Evolutionary conservation across 2,797 vertebrate genomes (phyloP).

Genomic region (Nyctalus aviator): DNA sequence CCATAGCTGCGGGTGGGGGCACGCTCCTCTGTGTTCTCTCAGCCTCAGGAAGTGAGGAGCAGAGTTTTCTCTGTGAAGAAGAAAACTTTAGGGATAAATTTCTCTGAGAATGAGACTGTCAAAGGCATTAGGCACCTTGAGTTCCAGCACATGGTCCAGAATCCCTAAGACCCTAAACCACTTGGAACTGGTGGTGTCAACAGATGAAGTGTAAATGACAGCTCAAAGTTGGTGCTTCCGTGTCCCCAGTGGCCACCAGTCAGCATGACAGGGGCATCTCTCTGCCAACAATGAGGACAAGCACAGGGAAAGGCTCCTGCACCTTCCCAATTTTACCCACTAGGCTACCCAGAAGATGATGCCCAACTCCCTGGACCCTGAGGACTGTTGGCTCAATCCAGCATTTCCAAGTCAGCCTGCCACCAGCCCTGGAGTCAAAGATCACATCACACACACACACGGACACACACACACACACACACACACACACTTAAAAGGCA

Average conservation of each 20-base stretch:
- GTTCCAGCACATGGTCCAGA: neutral
- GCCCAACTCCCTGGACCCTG: neutral
- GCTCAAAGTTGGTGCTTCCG: neutral
- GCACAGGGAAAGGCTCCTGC: neutral
- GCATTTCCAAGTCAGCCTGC: neutral
- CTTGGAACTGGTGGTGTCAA: neutral
- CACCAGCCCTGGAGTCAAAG: neutral
- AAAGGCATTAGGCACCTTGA: neutral
- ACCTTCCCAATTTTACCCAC: neutral
- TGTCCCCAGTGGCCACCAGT: neutral
- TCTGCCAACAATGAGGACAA: neutral
- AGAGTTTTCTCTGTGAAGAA: neutral
- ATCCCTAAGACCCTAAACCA: neutral
- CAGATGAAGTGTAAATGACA: neutral
- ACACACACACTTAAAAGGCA: neutral
- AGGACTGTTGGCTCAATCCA: neutral
- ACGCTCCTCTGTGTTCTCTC: neutral
- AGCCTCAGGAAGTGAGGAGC: neutral
- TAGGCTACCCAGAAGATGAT: neutral
- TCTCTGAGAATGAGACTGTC: neutral
- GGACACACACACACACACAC: neutral
- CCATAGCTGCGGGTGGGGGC: neutral
- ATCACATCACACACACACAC: neutral
- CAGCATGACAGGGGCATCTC: neutral
- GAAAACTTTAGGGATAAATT: neutral